These are phyloP conservation scores for Urocolius indicus DNA, from an alignment of 2,113 vertebrate species.

Conservation along the genomic window DNA sequence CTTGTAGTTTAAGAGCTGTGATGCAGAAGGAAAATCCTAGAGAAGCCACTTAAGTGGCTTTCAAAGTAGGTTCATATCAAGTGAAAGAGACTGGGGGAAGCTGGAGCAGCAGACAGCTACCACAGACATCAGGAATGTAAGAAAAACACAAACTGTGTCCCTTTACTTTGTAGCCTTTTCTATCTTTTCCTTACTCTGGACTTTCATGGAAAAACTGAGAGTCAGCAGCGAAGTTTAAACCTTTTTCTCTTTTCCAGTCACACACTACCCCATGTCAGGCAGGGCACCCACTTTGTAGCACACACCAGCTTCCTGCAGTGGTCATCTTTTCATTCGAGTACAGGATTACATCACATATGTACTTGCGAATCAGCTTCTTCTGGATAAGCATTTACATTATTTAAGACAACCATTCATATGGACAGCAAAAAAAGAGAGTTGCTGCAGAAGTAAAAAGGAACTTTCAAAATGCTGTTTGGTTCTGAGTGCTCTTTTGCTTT, in stretches of 20 bases:
- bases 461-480: neutral
- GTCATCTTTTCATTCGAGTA: neutral
- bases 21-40: neutral
- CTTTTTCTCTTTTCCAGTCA: neutral
- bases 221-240: neutral
- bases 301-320: neutral
- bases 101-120: neutral
- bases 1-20: neutral
- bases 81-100: neutral
- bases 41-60: neutral
- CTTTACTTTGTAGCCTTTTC: neutral
- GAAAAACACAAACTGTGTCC: neutral
- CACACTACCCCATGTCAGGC: neutral
- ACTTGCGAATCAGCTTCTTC: neutral
- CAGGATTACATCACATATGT: neutral
- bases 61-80: no score
- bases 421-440: neutral
- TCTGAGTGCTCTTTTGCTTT: neutral
- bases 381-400: neutral
- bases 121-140: neutral
- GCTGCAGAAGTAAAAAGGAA: neutral
- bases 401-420: accelerated
- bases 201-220: neutral
- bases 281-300: neutral
- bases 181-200: neutral